These are phyloP conservation scores for Callinectes sapidus DNA, from an alignment of 2,888 invertebrate species.

Conservation along the genomic window DNA sequence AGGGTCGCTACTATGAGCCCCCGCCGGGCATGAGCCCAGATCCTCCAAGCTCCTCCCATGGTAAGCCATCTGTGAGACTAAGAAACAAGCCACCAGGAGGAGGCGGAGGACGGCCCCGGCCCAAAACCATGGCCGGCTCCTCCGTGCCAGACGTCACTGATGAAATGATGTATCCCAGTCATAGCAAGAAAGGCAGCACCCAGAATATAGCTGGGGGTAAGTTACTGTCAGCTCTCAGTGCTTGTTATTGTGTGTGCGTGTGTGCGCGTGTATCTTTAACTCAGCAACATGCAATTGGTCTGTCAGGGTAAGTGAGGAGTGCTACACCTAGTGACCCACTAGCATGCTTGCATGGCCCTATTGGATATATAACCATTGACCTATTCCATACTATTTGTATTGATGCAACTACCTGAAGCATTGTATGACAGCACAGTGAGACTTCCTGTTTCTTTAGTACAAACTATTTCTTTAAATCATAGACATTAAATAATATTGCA, in stretches of 20 bases:
- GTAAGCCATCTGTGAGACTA: constrained; percentile 69
- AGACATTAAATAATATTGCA: neutral
- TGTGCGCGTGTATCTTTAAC: neutral
- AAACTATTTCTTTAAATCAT: constrained; percentile 13
- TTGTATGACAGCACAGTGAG: constrained; percentile 39
- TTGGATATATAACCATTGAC: constrained; percentile 47
- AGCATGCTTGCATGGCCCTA: constrained; percentile 65
- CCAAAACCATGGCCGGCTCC: constrained; percentile 81
- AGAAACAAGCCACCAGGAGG: constrained; percentile 77
- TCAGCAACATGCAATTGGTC: neutral
- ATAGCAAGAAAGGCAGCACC: constrained; percentile 70
- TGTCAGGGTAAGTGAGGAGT: constrained; percentile 20
- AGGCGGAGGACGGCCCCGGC: constrained; percentile 76
- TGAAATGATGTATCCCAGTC: constrained; percentile 81
- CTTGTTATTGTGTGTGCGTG: neutral
- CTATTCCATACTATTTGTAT: constrained; percentile 27
- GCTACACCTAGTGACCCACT: constrained; percentile 41
- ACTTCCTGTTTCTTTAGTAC: constrained; percentile 4
- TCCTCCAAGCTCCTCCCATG: constrained; percentile 58
- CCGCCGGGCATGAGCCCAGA: constrained; percentile 68
- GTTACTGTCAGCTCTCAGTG: neutral
- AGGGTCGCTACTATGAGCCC: constrained; percentile 72
- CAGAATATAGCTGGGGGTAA: constrained; percentile 69
- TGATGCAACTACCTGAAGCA: constrained; percentile 47
- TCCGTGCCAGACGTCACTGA: constrained; percentile 72